Evolutionary conservation across 2,888 invertebrate species (phyloP), one percentile per base, ranked within the genome.

Genomic region (Petrophora chlorosata): DNA sequence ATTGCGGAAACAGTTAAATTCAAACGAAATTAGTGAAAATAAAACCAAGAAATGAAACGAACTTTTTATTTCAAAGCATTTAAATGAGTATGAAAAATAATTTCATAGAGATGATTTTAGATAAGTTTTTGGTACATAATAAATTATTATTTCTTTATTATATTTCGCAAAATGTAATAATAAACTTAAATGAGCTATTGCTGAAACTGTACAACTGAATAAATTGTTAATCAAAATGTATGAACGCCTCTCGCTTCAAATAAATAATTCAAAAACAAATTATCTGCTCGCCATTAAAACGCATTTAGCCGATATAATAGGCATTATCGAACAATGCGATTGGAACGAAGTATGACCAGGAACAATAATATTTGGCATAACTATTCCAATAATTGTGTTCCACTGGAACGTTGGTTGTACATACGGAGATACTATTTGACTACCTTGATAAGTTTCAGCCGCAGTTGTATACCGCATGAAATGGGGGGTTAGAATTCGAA

Each of bases 321-420:
- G 15, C 12, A 22, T 36, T 41, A 32, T 41, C 15, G 26, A 48
- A 41, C 40, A 46, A 29, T 25, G 46, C 28, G 41, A 30, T 28
- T 3, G 13, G 9, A 23, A n/a, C 23, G 7, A 19, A 28, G 48
- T 42, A 38, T 22, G 28, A 33, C 48, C 10, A 26, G 19, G 19
- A 19, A 43, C 13, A 25, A 25, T 46, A 19, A 28, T 43, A 44
- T 34, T 43, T 48, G 4, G 39, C 26, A 55, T 50, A 54, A 47
- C 49, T 36, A 54, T 29, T 49, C 12, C 39, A 53, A 52, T 61
- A 50, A 35, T 56, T 54, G 49, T 38, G 49, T 48, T 44, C 53
- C 40, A 49, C 44, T 50, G 33, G 36, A 52, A 45, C 30, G 45
- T 54, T 50, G 29, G 33, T 15, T 19, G 28, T 52, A 34, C 42